Evolutionary conservation across 2,888 invertebrate genomes (phyloP).

Genomic region (Meliscaeva auricollis): DNA sequence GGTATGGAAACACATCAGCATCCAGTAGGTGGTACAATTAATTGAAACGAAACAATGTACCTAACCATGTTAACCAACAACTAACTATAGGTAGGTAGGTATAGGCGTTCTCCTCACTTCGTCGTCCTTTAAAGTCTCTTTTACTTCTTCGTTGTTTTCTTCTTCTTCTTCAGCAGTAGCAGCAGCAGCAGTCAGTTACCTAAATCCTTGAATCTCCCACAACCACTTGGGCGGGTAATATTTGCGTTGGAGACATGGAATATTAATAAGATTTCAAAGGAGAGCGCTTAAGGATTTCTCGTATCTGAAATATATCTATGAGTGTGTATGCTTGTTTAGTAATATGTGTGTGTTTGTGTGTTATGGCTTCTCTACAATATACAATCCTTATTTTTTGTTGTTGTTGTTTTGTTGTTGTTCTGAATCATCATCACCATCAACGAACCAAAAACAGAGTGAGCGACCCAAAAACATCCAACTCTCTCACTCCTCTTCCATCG

Average conservation of each 20-base stretch:
- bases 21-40: slow-evolving; percentile 65
- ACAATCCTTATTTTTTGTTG: slow-evolving; percentile 26
- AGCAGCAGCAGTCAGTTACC: slow-evolving; percentile 31
- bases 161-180: background rate
- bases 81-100: slow-evolving; percentile 2
- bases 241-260: slow-evolving; percentile 65
- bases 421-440: slow-evolving; percentile 54
- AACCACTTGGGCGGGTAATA: slow-evolving; percentile 72
- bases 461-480: slow-evolving; percentile 53
- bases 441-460: slow-evolving; percentile 50
- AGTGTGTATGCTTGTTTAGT: slow-evolving; percentile 27
- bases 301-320: slow-evolving; percentile 22
- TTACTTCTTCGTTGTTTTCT: background rate
- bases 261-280: slow-evolving; percentile 67
- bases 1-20: slow-evolving; percentile 7
- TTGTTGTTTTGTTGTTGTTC: slow-evolving; percentile 21
- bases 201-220: slow-evolving; percentile 51
- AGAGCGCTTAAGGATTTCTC: slow-evolving; percentile 59
- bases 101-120: background rate
- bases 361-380: background rate
- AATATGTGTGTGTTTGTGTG: slow-evolving; percentile 20
- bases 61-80: slow-evolving; percentile 54
- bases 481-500: too few relatives aligned
- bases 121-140: slow-evolving; percentile 8
- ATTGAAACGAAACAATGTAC: slow-evolving; percentile 71